Evolutionary conservation across 2,113 vertebrate species (phyloP), one percentile per base, ranked within the genome.

Genomic region (Bos taurus): DNA sequence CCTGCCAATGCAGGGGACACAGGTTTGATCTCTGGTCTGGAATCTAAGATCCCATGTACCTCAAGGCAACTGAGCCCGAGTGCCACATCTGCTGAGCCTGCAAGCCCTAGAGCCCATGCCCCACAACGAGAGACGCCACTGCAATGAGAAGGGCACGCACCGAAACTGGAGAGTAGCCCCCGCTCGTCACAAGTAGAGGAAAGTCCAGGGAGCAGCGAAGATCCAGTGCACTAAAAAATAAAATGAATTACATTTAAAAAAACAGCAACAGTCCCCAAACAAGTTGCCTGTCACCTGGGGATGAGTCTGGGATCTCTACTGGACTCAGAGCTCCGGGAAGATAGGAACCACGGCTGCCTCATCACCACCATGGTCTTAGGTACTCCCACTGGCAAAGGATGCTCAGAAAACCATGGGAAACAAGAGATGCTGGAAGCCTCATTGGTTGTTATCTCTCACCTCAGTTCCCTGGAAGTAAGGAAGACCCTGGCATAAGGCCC

Each of bases 101-200:
- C 40, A 43, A 14, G 23, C 71, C 23, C 23, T 14, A 77, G 71
- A 77, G 71, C 71, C 23, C 0, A 1, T 77, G 23, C 21, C 25
- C 36, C 40, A 40, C 19, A 10, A 23, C 67, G 43, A 43, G 71
- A 77, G 36, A 43, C 3, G 23, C 6, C 36, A 7, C 71, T 14
- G 36, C 23, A 43, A 26, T 7, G 8, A 26, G 71, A 26, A 43
- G 71, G 6, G 0, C 36, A 43, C 0, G 5, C 71, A 13, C 71
- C 2, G 1, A 36, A n/a, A 21, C n/a, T 36, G 19, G n/a, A 71
- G 67, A 40, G 2, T 6, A 23, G 19, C 19, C 67, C 67, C 19
- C 10, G 5, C n/a, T 6, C n/a, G 0, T 13, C 21, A 1, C 40
- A 43, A 77, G 36, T 14, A 43, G 36, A 74, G 67, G 23, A 25